phyloP scores from a whole-genome alignment of 1,140 invertebrate genomes.

The Chironomus striatipennis region DNA sequence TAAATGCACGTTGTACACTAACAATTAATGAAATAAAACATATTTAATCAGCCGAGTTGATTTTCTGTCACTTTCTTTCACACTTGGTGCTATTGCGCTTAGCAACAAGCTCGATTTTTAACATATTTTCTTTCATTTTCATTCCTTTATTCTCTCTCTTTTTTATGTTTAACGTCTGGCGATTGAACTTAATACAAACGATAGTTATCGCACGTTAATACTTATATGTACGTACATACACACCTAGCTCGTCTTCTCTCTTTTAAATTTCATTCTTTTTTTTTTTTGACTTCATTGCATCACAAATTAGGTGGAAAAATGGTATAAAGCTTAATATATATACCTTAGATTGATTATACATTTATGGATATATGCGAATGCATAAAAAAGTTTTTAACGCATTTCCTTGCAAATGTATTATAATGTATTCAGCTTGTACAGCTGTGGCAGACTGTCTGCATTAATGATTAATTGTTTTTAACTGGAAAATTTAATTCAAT shows the following conservation, averaged over 20 bases:
- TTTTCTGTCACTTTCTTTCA: constrained; percentile 26
- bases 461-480: no score
- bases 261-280: not conserved
- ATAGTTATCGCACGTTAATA: not conserved
- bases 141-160: not conserved
- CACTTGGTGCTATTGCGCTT: constrained; percentile 26
- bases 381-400: no score
- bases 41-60: constrained; percentile 17
- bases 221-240: not conserved
- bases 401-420: no score
- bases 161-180: not conserved
- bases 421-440: no score
- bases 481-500: no score
- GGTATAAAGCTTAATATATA: not conserved
- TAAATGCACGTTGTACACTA: no score
- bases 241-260: not conserved
- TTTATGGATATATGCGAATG: no score
- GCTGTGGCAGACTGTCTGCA: no score
- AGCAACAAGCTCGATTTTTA: constrained; percentile 24
- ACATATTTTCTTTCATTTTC: not conserved
- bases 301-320: not conserved
- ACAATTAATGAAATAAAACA: constrained; percentile 4
- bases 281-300: constrained; percentile 1
- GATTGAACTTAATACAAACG: not conserved
- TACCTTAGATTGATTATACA: no score